Evolutionary conservation across 2,113 vertebrate genomes (phyloP).

Genomic region (Polypterus senegalus): DNA sequence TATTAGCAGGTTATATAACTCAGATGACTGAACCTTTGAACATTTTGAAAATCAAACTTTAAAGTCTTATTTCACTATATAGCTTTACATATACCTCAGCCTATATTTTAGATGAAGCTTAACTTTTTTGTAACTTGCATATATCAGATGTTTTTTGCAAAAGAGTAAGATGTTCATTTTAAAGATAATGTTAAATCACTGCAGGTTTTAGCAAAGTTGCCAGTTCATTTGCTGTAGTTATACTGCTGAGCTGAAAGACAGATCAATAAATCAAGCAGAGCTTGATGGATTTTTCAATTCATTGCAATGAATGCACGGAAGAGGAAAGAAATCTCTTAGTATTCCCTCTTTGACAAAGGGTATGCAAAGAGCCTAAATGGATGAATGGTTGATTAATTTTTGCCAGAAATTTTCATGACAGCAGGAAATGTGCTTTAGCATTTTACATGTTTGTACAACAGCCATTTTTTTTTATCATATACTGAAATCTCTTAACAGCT

Average conservation of each 20-base stretch:
- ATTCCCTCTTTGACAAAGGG: constrained; percentile 91
- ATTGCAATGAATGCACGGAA: constrained; percentile 76
- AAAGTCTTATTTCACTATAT: too few relatives aligned
- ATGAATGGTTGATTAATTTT: constrained; percentile 99
- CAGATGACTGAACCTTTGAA: too few relatives aligned
- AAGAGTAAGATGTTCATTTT: constrained; percentile 4
- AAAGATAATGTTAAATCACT: constrained; percentile 53
- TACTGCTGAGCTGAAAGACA: constrained; percentile 98
- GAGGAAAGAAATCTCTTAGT: constrained; percentile 85
- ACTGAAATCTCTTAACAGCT: constrained; percentile 38
- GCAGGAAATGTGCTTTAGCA: constrained; percentile 91
- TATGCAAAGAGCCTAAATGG: constrained; percentile 99
- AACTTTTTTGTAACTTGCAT: too few relatives aligned
- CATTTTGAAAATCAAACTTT: too few relatives aligned
- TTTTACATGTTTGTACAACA: constrained; percentile 74
- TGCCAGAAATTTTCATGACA: constrained; percentile 92
- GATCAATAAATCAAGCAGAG: constrained; percentile 97
- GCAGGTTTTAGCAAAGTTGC: constrained; percentile 69
- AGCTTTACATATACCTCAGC: too few relatives aligned
- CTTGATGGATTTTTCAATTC: constrained; percentile 98
- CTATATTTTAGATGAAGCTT: too few relatives aligned
- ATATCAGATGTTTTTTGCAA: too few relatives aligned
- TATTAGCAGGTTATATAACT: too few relatives aligned
- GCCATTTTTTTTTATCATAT: constrained; percentile 1
- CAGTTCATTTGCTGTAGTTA: constrained; percentile 98